Evolutionary conservation across 2,888 invertebrate genomes (phyloP).

Genomic region (Nemotelus pantherinus): DNA sequence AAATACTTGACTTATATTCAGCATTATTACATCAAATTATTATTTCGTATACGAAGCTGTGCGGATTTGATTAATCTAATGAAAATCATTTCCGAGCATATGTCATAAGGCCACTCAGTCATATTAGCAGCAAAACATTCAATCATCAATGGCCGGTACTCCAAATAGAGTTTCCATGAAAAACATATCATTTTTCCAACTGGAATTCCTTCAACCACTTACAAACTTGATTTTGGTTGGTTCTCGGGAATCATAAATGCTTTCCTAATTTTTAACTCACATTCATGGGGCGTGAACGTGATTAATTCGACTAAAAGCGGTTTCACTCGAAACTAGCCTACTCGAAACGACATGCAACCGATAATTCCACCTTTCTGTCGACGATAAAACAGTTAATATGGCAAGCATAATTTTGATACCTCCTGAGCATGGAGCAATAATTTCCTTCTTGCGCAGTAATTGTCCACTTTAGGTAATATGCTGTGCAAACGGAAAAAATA

Average conservation of each 20-base stretch:
- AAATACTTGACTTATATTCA: no score
- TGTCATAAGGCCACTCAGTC: no score
- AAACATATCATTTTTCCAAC: neutral
- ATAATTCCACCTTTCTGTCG: neutral
- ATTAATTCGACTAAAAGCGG: conserved; percentile 16
- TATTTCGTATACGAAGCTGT: no score
- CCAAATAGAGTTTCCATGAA: no score
- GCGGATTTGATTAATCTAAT: no score
- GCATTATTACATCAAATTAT: no score
- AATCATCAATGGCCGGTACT: no score
- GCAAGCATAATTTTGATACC: neutral
- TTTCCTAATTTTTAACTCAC: conserved; percentile 12
- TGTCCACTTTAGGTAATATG: conserved; percentile 11
- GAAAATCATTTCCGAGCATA: no score
- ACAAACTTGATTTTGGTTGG: neutral
- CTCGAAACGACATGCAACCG: neutral
- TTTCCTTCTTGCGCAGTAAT: conserved; percentile 8
- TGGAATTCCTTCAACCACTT: neutral
- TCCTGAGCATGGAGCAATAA: neutral
- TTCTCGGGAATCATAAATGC: neutral
- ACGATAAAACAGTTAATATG: neutral
- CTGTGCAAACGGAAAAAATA: neutral
- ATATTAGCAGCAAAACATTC: no score
- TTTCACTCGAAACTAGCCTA: neutral
- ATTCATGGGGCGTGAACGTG: conserved; percentile 20